Percentiles rank a stretch among this genome's conserved stretches.
Evolutionary conservation across 2,113 vertebrate species (phyloP).

Genomic region (Crotalus tigris): DNA sequence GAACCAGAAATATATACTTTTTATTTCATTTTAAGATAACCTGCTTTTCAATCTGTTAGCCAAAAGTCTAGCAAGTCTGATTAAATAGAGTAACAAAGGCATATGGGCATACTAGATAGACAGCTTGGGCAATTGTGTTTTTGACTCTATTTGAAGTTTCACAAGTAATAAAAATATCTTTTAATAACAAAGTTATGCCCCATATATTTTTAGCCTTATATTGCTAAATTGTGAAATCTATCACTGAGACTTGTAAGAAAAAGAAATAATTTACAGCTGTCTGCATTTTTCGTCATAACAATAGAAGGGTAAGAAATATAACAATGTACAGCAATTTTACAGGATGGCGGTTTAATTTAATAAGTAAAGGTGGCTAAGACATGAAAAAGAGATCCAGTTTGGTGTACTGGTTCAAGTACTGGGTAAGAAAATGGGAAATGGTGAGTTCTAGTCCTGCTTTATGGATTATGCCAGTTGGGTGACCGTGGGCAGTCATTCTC

Average conservation of each 20-base stretch:
- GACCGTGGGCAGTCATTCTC: neutral
- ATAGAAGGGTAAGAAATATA: neutral
- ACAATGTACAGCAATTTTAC: rapidly evolving
- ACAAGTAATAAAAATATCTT: conserved; percentile 7
- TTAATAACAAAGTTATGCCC: neutral
- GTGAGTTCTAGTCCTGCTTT: neutral
- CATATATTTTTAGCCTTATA: conserved; percentile 16
- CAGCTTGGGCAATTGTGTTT: neutral
- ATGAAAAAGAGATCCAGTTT: neutral
- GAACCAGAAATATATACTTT: neutral
- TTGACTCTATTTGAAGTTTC: neutral
- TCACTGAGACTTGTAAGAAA: conserved; percentile 4
- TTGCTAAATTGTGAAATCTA: conserved; percentile 17
- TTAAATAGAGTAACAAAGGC: neutral
- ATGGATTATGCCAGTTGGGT: neutral
- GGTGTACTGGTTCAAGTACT: neutral
- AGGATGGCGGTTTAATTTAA: neutral
- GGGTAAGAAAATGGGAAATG: neutral
- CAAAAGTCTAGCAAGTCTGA: conserved; percentile 2
- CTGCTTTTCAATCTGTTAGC: neutral
- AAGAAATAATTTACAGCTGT: conserved; percentile 32
- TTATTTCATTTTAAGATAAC: conserved; percentile 6
- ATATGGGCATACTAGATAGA: neutral
- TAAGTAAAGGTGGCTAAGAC: neutral
- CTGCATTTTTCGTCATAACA: neutral